phyloP scores from a whole-genome alignment of 2,113 vertebrate genomes.

The Hipposideros armiger region DNA sequence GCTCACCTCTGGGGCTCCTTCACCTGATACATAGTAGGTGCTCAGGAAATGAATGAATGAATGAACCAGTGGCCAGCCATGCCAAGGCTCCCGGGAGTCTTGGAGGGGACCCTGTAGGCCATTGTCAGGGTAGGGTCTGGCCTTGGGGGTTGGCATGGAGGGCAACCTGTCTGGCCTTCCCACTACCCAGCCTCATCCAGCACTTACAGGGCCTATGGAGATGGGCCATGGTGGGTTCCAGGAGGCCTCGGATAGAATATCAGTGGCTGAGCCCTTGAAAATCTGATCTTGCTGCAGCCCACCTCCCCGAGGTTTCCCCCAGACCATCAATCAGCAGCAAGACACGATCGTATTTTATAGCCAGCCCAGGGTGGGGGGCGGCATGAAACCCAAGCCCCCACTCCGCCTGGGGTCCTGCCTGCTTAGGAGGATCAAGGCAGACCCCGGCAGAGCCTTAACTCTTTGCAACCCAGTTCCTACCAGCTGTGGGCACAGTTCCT shows the following conservation, averaged over 20 bases:
- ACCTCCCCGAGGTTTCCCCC: slow-evolving; percentile 55
- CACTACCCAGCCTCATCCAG: not conserved
- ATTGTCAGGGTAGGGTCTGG: not conserved
- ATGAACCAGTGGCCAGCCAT: accelerated
- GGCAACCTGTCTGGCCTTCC: not conserved
- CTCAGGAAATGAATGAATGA: not conserved
- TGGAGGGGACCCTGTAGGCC: not conserved
- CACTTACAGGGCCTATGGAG: not conserved
- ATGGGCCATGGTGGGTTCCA: slow-evolving; percentile 36
- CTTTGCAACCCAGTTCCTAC: slow-evolving; percentile 51
- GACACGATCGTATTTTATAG: slow-evolving; percentile 85
- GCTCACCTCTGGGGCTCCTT: not conserved
- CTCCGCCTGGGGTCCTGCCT: slow-evolving; percentile 67
- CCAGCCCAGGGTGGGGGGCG: slow-evolving; percentile 37
- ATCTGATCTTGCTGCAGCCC: slow-evolving; percentile 68
- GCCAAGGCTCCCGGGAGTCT: not conserved
- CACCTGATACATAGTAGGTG: accelerated
- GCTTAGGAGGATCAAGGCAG: slow-evolving; percentile 49
- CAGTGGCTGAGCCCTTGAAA: slow-evolving; percentile 80
- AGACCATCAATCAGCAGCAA: slow-evolving; percentile 83
- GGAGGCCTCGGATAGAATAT: slow-evolving; percentile 71
- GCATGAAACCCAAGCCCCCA: slow-evolving; percentile 82
- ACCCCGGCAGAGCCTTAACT: slow-evolving; percentile 60
- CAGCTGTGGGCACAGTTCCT: not conserved
- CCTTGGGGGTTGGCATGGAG: not conserved